These are phyloP conservation scores for Drosophila nikananu DNA, from an alignment of 1,140 invertebrate species.

Conservation along the genomic window DNA sequence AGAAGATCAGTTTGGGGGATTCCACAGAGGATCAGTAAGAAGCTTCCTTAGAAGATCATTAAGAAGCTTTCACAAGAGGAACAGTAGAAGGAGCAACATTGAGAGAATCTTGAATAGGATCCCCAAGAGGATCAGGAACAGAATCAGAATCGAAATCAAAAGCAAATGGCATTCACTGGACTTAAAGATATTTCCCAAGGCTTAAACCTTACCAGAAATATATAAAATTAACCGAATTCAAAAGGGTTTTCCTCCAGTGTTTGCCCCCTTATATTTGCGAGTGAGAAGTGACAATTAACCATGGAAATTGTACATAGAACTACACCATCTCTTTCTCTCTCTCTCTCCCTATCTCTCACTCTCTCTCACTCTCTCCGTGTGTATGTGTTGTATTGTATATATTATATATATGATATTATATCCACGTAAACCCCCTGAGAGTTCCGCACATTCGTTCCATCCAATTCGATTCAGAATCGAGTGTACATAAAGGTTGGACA, in stretches of 20 bases:
- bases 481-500: slow-evolving; percentile 56
- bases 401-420: slow-evolving; percentile 16
- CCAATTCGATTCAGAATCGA: slow-evolving; percentile 47
- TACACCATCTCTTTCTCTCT: slow-evolving; percentile 8
- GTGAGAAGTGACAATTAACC: slow-evolving; percentile 44
- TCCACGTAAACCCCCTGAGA: slow-evolving; percentile 1
- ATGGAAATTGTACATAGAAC: slow-evolving; percentile 37
- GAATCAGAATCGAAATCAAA: slow-evolving; percentile 14
- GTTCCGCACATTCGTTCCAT: slow-evolving; percentile 19
- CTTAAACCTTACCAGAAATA: background rate
- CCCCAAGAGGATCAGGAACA: background rate
- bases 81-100: too few species aligned
- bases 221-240: background rate
- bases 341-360: too few species aligned
- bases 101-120: background rate
- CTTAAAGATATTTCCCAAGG: too few species aligned
- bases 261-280: slow-evolving; percentile 4
- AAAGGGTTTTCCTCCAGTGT: background rate
- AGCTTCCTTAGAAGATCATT: background rate
- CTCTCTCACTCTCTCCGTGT: slow-evolving; percentile 10
- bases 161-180: background rate
- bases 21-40: background rate
- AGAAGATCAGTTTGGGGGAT: background rate
- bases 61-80: background rate
- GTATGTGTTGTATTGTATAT: slow-evolving; percentile 29